These are phyloP conservation scores for Naso thynnoides DNA, from an alignment of 2,797 vertebrate genomes.

Conservation along the genomic window DNA sequence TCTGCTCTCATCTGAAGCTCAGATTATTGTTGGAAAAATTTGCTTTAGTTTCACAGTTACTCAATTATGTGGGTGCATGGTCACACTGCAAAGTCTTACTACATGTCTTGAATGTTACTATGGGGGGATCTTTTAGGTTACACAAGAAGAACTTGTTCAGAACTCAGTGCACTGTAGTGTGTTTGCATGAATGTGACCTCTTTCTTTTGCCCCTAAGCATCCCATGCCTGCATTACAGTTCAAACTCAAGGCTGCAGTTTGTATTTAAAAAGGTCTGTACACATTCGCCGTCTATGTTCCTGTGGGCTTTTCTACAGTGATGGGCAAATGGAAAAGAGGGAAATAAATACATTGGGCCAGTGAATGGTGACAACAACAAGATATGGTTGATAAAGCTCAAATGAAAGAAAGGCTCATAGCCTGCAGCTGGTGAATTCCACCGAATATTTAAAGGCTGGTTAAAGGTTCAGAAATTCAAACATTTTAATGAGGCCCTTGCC, in stretches of 20 bases:
- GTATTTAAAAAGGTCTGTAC: conserved; percentile 65
- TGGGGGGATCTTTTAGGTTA: conserved; percentile 11
- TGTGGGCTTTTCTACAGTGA: conserved; percentile 76
- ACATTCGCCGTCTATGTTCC: conserved; percentile 73
- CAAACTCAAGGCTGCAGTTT: conserved; percentile 40
- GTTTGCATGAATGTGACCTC: conserved; percentile 42
- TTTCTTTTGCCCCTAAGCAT: conserved; percentile 4
- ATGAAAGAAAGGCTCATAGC: conserved; percentile 74
- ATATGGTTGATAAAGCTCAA: conserved; percentile 76
- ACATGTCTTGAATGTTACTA: conserved; percentile 29
- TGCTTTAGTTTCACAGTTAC: conserved; percentile 24
- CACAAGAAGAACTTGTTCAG: conserved; percentile 23
- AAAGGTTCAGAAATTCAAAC: conserved; percentile 73
- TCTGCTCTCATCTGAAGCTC: conserved; percentile 20
- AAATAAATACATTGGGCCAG: conserved; percentile 78
- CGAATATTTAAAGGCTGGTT: conserved; percentile 79
- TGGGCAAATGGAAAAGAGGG: conserved; percentile 55
- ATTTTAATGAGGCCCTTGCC: conserved; percentile 67
- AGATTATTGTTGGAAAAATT: conserved; percentile 19
- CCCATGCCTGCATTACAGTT: conserved; percentile 43
- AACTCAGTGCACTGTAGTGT: conserved; percentile 62
- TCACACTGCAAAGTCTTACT: conserved; percentile 50
- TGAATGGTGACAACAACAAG: conserved; percentile 67
- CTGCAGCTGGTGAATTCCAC: conserved; percentile 79
- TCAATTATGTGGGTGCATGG: conserved; percentile 29